Conservation (phyloP, 2,888 invertebrate species). For the Meteorus cinctellus region DNA sequence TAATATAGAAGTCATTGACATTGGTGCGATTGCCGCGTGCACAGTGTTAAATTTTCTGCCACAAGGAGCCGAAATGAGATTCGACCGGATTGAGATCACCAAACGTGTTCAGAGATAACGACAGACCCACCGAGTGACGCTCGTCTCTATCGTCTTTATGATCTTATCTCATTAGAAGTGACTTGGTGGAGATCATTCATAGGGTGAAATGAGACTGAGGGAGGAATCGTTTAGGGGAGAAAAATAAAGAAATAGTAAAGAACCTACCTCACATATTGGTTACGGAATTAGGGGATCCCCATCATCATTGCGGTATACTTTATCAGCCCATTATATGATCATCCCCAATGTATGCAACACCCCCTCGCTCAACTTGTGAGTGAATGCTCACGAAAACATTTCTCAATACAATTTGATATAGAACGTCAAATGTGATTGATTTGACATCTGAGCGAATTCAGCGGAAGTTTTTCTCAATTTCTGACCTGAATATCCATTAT, state of each 20-base stretch:
- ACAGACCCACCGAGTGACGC: slow-evolving; percentile 34
- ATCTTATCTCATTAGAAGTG: slow-evolving; percentile 59
- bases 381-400: too few species aligned
- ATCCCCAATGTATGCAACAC: too few species aligned
- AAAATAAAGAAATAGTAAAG: slow-evolving; percentile 67
- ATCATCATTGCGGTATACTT: slow-evolving; percentile 1
- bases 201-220: slow-evolving; percentile 17
- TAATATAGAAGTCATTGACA: not conserved
- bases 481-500: too few species aligned
- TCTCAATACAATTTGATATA: too few species aligned
- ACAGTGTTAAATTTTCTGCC: slow-evolving; percentile 12
- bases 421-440: too few species aligned
- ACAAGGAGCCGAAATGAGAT: not conserved
- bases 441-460: too few species aligned
- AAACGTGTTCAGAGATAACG: slow-evolving; percentile 1
- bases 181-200: slow-evolving; percentile 14
- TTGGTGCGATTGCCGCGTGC: not conserved
- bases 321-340: too few species aligned
- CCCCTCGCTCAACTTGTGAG: too few species aligned
- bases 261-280: slow-evolving; percentile 69
- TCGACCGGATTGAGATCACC: slow-evolving; percentile 30
- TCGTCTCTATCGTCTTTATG: slow-evolving; percentile 47
- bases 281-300: slow-evolving; percentile 54
- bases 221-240: slow-evolving; percentile 18
- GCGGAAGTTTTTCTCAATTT: too few species aligned